These are phyloP conservation scores for Athalia rosae DNA, from an alignment of 2,888 invertebrate genomes.

Conservation along the genomic window DNA sequence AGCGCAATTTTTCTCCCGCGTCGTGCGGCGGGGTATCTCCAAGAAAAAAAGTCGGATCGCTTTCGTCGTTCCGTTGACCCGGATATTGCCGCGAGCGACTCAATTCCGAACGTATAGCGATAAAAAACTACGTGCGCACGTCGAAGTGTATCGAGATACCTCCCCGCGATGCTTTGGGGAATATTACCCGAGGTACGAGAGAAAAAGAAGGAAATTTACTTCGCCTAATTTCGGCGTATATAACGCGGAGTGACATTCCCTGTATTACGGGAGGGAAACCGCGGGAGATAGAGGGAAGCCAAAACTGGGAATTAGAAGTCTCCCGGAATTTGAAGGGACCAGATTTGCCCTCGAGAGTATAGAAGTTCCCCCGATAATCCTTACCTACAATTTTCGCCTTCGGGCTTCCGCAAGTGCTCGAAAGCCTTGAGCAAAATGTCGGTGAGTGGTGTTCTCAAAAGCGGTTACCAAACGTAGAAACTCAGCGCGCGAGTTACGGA, in stretches of 20 bases:
- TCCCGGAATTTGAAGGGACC: background rate
- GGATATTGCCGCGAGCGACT: background rate
- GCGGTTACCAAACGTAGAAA: slow-evolving; percentile 11
- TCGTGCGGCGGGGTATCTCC: slow-evolving; percentile 14
- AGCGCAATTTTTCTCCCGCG: no score
- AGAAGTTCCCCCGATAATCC: slow-evolving; percentile 6
- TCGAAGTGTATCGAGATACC: no score
- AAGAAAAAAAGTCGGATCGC: background rate
- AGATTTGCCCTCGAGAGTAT: background rate
- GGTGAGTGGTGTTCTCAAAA: slow-evolving; percentile 4
- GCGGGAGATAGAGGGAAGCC: no score
- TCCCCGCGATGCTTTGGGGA: no score
- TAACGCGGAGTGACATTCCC: no score
- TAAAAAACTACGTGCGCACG: no score
- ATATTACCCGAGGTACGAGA: no score
- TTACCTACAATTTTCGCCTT: background rate
- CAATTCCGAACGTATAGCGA: background rate
- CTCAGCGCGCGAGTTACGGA: background rate
- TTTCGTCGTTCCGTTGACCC: background rate
- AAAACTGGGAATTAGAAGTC: slow-evolving; percentile 8
- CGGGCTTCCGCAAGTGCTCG: background rate
- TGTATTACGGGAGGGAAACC: no score
- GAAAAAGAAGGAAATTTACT: background rate
- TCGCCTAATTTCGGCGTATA: background rate
- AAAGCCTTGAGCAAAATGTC: background rate